Conservation (phyloP, 2,888 invertebrate species). For the Parnassius mnemosyne region DNA sequence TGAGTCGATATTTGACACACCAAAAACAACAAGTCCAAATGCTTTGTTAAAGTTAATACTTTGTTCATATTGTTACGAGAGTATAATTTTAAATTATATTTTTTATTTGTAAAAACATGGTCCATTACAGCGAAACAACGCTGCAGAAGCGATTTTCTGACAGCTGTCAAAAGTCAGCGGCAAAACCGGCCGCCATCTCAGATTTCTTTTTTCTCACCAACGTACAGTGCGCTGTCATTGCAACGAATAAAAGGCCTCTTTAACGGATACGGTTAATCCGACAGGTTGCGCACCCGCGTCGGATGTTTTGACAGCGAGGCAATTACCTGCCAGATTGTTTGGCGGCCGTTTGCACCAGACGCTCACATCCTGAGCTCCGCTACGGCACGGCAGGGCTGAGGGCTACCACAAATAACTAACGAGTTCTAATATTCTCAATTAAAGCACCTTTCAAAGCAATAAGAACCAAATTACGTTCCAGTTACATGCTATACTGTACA, state of each 20-base stretch:
- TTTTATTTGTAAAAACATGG: too few relatives aligned
- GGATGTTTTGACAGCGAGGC: constrained; percentile 75
- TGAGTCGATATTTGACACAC: too few relatives aligned
- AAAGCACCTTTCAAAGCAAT: constrained; percentile 17
- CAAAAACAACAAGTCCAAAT: too few relatives aligned
- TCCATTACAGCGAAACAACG: not conserved
- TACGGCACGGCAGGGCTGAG: constrained; percentile 4
- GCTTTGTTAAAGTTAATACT: too few relatives aligned
- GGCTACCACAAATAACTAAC: constrained; percentile 23
- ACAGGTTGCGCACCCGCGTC: constrained; percentile 48
- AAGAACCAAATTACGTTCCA: constrained; percentile 20
- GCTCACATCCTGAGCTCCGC: constrained; percentile 60
- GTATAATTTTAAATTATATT: too few relatives aligned
- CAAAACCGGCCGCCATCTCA: constrained; percentile 31
- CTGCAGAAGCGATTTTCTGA: constrained; percentile 17
- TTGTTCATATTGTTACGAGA: too few relatives aligned
- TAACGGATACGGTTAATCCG: constrained; percentile 72
- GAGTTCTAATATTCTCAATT: constrained; percentile 24
- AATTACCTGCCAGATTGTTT: constrained; percentile 71
- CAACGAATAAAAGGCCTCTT: constrained; percentile 63
- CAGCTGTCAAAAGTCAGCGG: constrained; percentile 25
- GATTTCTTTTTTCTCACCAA: constrained; percentile 40
- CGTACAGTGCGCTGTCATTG: constrained; percentile 49
- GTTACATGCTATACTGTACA: constrained; percentile 7
- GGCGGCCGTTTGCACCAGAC: constrained; percentile 46